Percentiles rank a stretch among this genome's conserved stretches.
Conservation (phyloP, 1,140 invertebrate genomes). For the Drosophila serrata region DNA sequence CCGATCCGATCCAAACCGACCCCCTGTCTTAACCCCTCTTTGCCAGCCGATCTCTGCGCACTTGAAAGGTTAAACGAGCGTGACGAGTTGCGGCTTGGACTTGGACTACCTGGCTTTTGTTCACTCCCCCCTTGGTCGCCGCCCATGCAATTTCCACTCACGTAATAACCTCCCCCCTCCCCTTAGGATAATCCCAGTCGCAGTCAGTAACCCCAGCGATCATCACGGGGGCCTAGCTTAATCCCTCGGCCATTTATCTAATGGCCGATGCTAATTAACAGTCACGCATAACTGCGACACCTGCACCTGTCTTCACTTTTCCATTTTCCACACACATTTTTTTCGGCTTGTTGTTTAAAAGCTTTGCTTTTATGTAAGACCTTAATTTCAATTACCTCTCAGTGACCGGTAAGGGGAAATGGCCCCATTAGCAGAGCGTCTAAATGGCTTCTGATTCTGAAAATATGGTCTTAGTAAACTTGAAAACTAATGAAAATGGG, state of each 20-base stretch:
- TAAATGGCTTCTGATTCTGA: constrained; percentile 25
- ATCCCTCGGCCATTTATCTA: constrained; percentile 37
- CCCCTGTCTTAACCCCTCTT: constrained; percentile 9
- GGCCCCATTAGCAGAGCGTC: constrained; percentile 6
- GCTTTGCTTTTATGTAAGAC: constrained; percentile 38
- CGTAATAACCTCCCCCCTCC: constrained; percentile 36
- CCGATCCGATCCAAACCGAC: constrained; percentile 25
- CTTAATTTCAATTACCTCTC: constrained; percentile 16
- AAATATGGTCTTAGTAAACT: background rate
- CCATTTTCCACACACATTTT: constrained; percentile 5
- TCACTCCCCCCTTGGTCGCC: background rate
- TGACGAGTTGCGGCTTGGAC: constrained; percentile 49
- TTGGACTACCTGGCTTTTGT: constrained; percentile 39
- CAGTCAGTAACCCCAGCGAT: constrained; percentile 12
- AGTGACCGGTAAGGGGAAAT: background rate
- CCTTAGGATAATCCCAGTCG: constrained; percentile 9
- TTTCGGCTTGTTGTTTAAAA: constrained; percentile 3
- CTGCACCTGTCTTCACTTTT: constrained; percentile 17
- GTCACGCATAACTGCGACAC: constrained; percentile 55
- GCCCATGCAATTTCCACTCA: constrained; percentile 20
- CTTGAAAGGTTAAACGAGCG: constrained; percentile 69
- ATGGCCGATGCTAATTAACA: constrained; percentile 47
- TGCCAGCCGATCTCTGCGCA: constrained; percentile 49
- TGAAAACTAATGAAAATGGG: background rate
- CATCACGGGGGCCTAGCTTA: constrained; percentile 5